phyloP scores from a whole-genome alignment of 2,797 vertebrate genomes.

The Carapus acus region DNA sequence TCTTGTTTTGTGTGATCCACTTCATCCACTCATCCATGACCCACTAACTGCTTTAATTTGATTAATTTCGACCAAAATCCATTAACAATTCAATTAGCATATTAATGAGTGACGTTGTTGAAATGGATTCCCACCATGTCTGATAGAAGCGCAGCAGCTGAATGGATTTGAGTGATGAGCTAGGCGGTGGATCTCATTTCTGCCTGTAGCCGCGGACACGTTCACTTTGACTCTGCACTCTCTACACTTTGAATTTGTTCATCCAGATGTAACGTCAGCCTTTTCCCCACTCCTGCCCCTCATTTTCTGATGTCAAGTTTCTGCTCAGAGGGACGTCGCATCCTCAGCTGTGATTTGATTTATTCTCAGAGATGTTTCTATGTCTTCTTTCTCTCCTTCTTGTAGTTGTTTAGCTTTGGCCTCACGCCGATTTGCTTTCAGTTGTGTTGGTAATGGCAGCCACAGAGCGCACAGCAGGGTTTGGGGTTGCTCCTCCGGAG shows the following conservation, averaged over 20 bases:
- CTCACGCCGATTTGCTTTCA: constrained; percentile 16
- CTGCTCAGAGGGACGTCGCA: constrained; percentile 1
- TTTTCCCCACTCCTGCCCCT: constrained; percentile 25
- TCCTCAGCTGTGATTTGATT: constrained; percentile 9
- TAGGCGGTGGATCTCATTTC: constrained; percentile 56
- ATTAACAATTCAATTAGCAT: constrained; percentile 67
- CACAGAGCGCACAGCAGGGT: constrained; percentile 4
- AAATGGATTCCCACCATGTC: constrained; percentile 58
- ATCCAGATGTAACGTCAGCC: constrained; percentile 18
- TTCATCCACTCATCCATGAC: constrained; percentile 19
- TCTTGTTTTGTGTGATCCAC: constrained; percentile 6
- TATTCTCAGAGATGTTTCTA: constrained; percentile 13
- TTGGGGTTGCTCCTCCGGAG: neutral
- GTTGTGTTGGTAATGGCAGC: constrained; percentile 6
- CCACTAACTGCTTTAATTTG: constrained; percentile 53
- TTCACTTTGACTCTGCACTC: constrained; percentile 26
- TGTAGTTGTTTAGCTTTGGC: neutral
- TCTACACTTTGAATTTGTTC: constrained; percentile 17
- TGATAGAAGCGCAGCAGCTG: constrained; percentile 48
- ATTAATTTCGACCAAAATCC: constrained; percentile 58
- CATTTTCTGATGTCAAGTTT: constrained; percentile 19
- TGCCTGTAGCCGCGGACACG: neutral
- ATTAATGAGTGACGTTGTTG: constrained; percentile 65
- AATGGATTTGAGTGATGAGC: constrained; percentile 54
- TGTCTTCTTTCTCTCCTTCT: neutral